Evolutionary conservation across 2,797 vertebrate genomes (phyloP).

Genomic region (Monodelphis domestica): DNA sequence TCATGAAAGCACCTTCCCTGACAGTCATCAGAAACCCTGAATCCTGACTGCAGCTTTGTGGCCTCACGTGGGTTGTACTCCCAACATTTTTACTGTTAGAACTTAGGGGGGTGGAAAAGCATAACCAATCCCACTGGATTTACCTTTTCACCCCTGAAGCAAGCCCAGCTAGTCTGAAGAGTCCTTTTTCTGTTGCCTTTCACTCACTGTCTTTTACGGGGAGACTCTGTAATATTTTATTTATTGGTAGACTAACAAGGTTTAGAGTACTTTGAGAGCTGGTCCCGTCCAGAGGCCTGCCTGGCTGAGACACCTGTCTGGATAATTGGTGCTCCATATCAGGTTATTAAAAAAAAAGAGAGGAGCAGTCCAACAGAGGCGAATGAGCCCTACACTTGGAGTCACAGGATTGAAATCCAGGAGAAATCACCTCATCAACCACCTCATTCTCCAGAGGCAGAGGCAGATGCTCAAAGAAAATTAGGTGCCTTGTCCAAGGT

Average conservation of each 20-base stretch:
- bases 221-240: conserved; percentile 83
- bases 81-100: neutral
- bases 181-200: conserved; percentile 71
- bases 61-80: conserved; percentile 6
- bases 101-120: conserved; percentile 33
- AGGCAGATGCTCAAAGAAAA: neutral
- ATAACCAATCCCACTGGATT: conserved; percentile 72
- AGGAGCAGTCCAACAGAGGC: neutral
- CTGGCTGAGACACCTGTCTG: conserved; percentile 1
- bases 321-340: neutral
- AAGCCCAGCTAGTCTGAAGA: neutral
- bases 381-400: neutral
- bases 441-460: neutral
- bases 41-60: neutral
- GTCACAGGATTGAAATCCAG: neutral
- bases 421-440: neutral
- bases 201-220: conserved; percentile 80
- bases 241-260: conserved; percentile 80
- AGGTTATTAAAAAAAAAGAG: neutral
- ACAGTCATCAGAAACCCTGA: neutral
- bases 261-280: conserved; percentile 74
- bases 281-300: conserved; percentile 50
- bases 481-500: neutral
- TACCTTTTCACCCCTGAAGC: conserved; percentile 56
- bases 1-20: neutral